These are phyloP conservation scores for Habroteleia sp. DNA, from an alignment of 2,888 invertebrate genomes.

Conservation along the genomic window DNA sequence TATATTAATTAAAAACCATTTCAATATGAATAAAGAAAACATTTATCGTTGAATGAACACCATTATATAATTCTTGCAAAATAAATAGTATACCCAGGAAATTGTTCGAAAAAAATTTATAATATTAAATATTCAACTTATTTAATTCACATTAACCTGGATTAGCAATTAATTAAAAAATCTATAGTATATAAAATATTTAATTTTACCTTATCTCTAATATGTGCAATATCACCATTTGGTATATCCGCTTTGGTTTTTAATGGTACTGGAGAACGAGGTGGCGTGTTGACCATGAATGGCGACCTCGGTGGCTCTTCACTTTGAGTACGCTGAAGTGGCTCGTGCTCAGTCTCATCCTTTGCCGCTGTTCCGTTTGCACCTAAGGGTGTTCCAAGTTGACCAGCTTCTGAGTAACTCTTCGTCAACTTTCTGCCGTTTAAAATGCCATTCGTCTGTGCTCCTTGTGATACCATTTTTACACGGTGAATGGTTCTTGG, in stretches of 20 bases:
- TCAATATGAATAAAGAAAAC: constrained; percentile 22
- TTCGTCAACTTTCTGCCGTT: constrained; percentile 90
- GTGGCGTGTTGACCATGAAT: constrained; percentile 84
- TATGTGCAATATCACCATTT: constrained; percentile 72
- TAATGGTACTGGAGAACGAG: constrained; percentile 63
- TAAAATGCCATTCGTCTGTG: constrained; percentile 91
- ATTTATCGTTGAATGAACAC: constrained; percentile 10
- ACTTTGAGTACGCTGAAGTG: constrained; percentile 90
- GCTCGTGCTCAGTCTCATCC: constrained; percentile 85
- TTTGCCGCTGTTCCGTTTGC: constrained; percentile 69
- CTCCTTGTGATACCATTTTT: constrained; percentile 94
- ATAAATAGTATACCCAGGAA: not conserved
- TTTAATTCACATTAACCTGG: not conserved
- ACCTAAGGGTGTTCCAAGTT: constrained; percentile 77
- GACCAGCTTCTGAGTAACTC: constrained; percentile 90
- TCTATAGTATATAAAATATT: constrained; percentile 1
- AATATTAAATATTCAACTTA: not conserved
- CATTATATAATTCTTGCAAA: constrained; percentile 12
- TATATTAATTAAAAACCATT: constrained; percentile 17
- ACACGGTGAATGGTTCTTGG: constrained; percentile 92
- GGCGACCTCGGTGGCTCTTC: constrained; percentile 92
- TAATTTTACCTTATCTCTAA: constrained; percentile 38
- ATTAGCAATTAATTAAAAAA: not conserved
- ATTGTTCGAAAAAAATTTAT: not conserved
- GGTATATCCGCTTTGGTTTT: constrained; percentile 65